Base-by-base conservation (phyloP, 1,140 invertebrate species). In the Neodiprion pinetum region DNA sequence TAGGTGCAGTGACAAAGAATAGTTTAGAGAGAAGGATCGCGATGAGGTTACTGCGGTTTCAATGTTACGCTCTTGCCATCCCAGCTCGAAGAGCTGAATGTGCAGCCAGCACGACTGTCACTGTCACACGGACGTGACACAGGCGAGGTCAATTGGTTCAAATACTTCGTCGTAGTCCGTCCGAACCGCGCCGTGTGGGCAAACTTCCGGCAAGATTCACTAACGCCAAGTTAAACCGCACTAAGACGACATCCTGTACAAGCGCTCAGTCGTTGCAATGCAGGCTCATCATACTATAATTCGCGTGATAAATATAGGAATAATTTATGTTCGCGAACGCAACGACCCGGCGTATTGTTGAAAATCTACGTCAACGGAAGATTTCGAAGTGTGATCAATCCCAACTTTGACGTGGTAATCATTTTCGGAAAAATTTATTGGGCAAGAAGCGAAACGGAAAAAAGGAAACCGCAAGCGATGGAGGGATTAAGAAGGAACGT, bases 151-250 rank as follows among this genome's bases (percentile, higher is more conserved):
- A 80, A 80, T 80, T 80, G 78, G 76, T 80, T 80, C 77, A 80
- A 80, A 40, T 40, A 40, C 78, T 80, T 61, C 47, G 53, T 17
- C 70, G 28, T 48, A 48, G 7, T 69, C 70, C 72, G 76, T 74
- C 48, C 80, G 83, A 84, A 84, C 85, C 83, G 85, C 77, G 74
- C 48, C 80, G 83, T 85, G 85, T 86, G 84, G 85, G 85, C 85
- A 85, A 84, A 84, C 80, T 84, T 84, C 82, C 82, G 81, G 78
- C 80, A 79, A 75, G 76, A 83, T 80, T 83, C 72, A 80, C 81
- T 67, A 82, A 80, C 79, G 79, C 79, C 79, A 79, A 78, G 12
- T 48, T 23, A 14, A 65, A 50, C 49, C 67, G 4, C 21, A 66
- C 50, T 73, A 71, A 69, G 69, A 77, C 69, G 74, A 77, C 76